phyloP scores from a whole-genome alignment of 2,888 invertebrate species.

The Pandemis cinnamomeana region DNA sequence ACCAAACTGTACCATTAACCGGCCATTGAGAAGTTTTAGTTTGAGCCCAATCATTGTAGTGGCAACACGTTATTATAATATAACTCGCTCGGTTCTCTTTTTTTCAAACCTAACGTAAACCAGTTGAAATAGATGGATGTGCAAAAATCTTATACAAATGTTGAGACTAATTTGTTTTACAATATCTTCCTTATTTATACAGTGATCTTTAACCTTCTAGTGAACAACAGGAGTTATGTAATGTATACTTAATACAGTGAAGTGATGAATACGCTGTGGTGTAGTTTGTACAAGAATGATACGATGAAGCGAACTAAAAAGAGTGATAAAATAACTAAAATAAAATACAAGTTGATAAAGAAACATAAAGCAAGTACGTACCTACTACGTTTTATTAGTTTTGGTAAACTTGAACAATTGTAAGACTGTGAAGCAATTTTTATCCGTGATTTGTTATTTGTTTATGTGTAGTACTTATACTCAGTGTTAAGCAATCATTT shows the following conservation, averaged over 20 bases:
- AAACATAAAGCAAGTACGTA: conserved; percentile 74
- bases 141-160: conserved; percentile 15
- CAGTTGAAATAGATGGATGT: conserved; percentile 18
- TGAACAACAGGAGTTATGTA: conserved; percentile 54
- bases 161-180: conserved; percentile 19
- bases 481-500: conserved; percentile 32
- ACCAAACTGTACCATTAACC: conserved; percentile 56
- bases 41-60: conserved; percentile 64
- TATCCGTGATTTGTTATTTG: background rate
- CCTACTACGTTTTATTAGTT: background rate
- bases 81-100: conserved; percentile 26
- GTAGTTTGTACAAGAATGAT: conserved; percentile 47
- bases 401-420: background rate
- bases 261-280: conserved; percentile 62
- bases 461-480: conserved; percentile 21
- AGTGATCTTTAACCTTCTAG: conserved; percentile 56
- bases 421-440: conserved; percentile 1
- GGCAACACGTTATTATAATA: conserved; percentile 66
- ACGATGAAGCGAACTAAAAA: conserved; percentile 72
- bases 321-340: conserved; percentile 71
- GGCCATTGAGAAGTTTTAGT: conserved; percentile 65
- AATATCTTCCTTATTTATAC: conserved; percentile 34
- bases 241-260: conserved; percentile 45
- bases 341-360: conserved; percentile 76
- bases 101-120: conserved; percentile 26